Evolutionary conservation across 64 coral and sea anemone genomes (phyloP).

Genomic region (Catalaphyllia jardinei): DNA sequence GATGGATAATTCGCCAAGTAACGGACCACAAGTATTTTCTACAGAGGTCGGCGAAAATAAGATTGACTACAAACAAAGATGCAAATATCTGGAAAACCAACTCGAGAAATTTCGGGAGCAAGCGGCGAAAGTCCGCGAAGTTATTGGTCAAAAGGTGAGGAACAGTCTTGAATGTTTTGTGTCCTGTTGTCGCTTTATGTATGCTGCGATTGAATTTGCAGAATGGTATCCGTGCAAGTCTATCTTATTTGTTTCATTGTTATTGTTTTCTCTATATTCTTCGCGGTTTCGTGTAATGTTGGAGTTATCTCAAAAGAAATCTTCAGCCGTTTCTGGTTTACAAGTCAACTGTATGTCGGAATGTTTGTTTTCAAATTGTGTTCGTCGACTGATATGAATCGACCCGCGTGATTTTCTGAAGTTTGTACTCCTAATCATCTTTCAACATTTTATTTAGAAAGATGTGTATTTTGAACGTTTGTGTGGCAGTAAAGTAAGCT

Average conservation of each 20-base stretch:
- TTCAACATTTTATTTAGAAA: not conserved
- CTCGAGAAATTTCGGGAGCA: slow-evolving; percentile 67
- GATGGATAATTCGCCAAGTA: slow-evolving; percentile 31
- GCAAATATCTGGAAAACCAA: slow-evolving; percentile 64
- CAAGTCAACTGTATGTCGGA: not conserved
- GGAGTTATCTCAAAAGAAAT: not conserved
- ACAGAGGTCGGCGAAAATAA: slow-evolving; percentile 49
- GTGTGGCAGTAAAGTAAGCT: not conserved
- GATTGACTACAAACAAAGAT: slow-evolving; percentile 50
- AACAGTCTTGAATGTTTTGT: slow-evolving; percentile 10
- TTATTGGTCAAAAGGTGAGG: slow-evolving; percentile 62
- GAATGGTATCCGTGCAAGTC: not conserved
- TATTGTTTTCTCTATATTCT: not conserved
- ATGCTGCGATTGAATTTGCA: not conserved
- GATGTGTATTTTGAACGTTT: not conserved
- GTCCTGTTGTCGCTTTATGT: not conserved
- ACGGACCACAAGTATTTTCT: not conserved
- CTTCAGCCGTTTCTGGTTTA: not conserved
- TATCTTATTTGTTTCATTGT: slow-evolving; percentile 2
- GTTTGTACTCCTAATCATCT: not conserved
- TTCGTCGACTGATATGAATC: not conserved
- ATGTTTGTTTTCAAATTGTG: slow-evolving; percentile 2
- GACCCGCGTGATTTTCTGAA: not conserved
- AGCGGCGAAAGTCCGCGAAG: slow-evolving; percentile 72
- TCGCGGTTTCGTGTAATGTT: not conserved